phyloP scores from a whole-genome alignment of 2,797 vertebrate genomes.

The Onychomys leucogaster region DNA sequence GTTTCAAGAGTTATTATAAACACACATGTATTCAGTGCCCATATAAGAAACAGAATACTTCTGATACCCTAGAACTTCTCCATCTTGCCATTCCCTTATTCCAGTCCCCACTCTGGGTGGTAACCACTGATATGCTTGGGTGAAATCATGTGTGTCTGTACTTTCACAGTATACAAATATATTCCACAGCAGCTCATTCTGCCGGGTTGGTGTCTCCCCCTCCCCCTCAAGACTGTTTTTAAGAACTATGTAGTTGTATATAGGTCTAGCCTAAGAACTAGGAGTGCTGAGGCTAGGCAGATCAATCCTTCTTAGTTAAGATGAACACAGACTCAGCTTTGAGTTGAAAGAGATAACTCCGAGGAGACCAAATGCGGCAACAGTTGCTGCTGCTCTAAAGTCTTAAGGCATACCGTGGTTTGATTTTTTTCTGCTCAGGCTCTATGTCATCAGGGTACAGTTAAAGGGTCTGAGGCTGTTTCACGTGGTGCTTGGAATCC shows the following conservation, averaged over 20 bases:
- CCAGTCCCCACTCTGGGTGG: not conserved
- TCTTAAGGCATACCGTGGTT: not conserved
- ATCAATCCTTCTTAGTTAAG: not conserved
- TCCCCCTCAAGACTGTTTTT: not conserved
- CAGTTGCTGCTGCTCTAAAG: not conserved
- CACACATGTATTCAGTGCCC: not conserved
- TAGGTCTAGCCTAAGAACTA: not conserved
- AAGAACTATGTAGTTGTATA: not conserved
- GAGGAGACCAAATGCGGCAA: not conserved
- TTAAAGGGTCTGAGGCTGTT: not conserved
- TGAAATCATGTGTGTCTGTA: not conserved
- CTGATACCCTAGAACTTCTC: not conserved
- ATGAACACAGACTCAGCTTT: not conserved
- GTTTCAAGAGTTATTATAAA: constrained; percentile 16
- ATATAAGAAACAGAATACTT: not conserved
- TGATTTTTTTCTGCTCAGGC: constrained; percentile 33
- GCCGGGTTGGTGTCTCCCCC: not conserved
- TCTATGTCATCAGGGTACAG: not conserved
- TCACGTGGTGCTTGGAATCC: not conserved
- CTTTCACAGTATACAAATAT: not conserved
- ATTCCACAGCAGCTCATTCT: not conserved
- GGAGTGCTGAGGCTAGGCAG: not conserved
- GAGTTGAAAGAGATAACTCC: not conserved
- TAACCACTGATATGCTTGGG: not conserved
- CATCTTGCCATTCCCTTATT: not conserved